phyloP scores from a whole-genome alignment of 2,888 invertebrate genomes.

The Ceratothoa steindachneri region DNA sequence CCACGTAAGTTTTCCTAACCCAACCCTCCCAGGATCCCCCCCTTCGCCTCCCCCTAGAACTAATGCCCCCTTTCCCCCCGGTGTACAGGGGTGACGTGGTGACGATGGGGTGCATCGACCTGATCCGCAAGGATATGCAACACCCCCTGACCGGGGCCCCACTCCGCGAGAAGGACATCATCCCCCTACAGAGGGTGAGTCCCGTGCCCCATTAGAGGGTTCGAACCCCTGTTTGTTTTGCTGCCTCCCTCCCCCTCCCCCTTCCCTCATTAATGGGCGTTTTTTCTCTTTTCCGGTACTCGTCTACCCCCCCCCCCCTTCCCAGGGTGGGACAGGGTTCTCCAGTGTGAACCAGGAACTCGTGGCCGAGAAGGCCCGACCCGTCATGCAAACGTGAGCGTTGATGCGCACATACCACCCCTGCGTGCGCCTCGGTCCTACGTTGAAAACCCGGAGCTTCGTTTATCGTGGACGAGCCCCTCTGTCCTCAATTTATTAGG shows the following conservation, averaged over 20 bases:
- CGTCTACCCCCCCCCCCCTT: no score
- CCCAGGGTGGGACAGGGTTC: constrained; percentile 94
- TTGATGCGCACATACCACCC: no score
- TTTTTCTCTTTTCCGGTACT: no score
- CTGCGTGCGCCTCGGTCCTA: background rate
- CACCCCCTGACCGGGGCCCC: constrained; percentile 86
- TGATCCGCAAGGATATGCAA: constrained; percentile 93
- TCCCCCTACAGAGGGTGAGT: constrained; percentile 69
- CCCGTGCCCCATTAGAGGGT: constrained; percentile 50
- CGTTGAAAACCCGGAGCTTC: no score
- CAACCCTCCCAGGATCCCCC: no score
- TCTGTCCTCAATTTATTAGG: no score
- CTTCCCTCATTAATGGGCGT: no score
- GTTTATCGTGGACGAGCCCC: no score
- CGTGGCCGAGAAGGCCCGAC: constrained; percentile 75
- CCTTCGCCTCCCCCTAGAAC: no score
- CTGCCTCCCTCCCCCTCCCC: no score
- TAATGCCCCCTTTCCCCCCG: no score
- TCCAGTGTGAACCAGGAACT: constrained; percentile 77
- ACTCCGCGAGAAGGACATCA: constrained; percentile 84
- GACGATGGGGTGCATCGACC: constrained; percentile 90
- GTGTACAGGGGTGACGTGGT: constrained; percentile 90
- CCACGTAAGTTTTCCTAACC: constrained; percentile 78
- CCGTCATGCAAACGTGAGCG: constrained; percentile 74
- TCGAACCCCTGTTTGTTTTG: background rate